Evolutionary conservation across 2,797 vertebrate genomes (phyloP).

Genomic region (Macropodus opercularis): DNA sequence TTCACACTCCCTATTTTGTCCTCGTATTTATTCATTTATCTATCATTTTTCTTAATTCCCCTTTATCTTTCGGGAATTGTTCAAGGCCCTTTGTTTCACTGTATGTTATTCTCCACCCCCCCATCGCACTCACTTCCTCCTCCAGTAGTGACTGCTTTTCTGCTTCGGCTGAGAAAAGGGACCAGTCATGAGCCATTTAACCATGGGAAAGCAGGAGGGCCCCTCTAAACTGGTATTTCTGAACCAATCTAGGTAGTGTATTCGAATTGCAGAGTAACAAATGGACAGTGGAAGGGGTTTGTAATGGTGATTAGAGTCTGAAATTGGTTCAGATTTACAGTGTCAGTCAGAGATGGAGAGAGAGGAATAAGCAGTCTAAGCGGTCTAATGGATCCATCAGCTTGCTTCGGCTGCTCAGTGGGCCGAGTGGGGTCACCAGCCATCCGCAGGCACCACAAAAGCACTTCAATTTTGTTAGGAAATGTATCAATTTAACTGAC

Average conservation of each 20-base stretch:
- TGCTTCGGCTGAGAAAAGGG: slow-evolving; percentile 75
- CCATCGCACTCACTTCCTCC: slow-evolving; percentile 10
- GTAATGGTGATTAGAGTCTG: slow-evolving; percentile 99
- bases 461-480: slow-evolving; percentile 99
- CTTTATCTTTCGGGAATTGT: slow-evolving; percentile 81
- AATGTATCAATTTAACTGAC: slow-evolving; percentile 99
- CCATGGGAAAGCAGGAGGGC: slow-evolving; percentile 82
- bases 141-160: slow-evolving; percentile 59
- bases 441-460: slow-evolving; percentile 99
- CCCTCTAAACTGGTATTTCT: slow-evolving; percentile 88
- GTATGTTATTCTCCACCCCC: slow-evolving; percentile 43
- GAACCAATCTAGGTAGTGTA: slow-evolving; percentile 89
- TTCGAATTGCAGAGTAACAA: slow-evolving; percentile 94
- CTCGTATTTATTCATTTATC: slow-evolving; percentile 79
- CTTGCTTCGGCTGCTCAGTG: slow-evolving; percentile 98
- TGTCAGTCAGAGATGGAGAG: slow-evolving; percentile 94
- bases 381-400: slow-evolving; percentile 99
- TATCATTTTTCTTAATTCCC: slow-evolving; percentile 78
- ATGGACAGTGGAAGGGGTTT: slow-evolving; percentile 98
- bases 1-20: slow-evolving; percentile 74
- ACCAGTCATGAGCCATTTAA: slow-evolving; percentile 89
- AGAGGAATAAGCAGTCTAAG: slow-evolving; percentile 94
- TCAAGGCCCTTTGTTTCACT: slow-evolving; percentile 77
- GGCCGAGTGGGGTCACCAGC: slow-evolving; percentile 99
- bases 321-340: slow-evolving; percentile 99